phyloP scores from a whole-genome alignment of 2,797 vertebrate genomes.

The Mastacembelus armatus region DNA sequence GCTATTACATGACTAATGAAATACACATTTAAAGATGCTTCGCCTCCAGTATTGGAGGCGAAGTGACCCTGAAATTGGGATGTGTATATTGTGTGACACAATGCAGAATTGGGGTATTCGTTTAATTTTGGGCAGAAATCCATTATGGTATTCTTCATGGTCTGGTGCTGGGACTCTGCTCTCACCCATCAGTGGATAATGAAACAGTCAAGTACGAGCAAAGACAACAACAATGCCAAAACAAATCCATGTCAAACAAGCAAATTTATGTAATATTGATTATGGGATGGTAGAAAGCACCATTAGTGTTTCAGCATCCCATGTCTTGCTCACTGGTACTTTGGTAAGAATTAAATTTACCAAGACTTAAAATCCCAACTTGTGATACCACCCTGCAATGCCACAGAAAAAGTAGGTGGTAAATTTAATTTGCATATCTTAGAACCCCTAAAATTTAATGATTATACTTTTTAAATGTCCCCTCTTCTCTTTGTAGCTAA shows the following conservation, averaged over 20 bases:
- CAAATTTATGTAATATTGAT: background rate
- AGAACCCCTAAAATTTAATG: too few relatives aligned
- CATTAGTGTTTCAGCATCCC: background rate
- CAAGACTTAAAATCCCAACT: too few relatives aligned
- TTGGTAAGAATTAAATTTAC: too few relatives aligned
- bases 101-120: background rate
- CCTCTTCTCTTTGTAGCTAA: conserved; percentile 28
- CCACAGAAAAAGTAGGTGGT: too few relatives aligned
- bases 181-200: conserved; percentile 14
- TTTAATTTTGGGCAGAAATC: background rate
- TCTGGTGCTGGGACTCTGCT: background rate
- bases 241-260: conserved; percentile 8
- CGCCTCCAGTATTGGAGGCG: background rate
- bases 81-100: background rate
- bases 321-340: too few relatives aligned
- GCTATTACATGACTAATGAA: conserved; percentile 32
- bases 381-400: too few relatives aligned
- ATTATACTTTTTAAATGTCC: conserved; percentile 14
- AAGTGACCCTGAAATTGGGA: background rate
- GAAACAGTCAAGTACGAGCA: background rate
- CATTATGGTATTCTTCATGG: background rate
- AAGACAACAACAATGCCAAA: conserved; percentile 10
- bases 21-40: conserved; percentile 31
- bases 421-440: too few relatives aligned
- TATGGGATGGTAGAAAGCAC: conserved; percentile 6